These are phyloP conservation scores for Crypturellus tataupa DNA, from an alignment of 2,797 vertebrate genomes.

Conservation along the genomic window DNA sequence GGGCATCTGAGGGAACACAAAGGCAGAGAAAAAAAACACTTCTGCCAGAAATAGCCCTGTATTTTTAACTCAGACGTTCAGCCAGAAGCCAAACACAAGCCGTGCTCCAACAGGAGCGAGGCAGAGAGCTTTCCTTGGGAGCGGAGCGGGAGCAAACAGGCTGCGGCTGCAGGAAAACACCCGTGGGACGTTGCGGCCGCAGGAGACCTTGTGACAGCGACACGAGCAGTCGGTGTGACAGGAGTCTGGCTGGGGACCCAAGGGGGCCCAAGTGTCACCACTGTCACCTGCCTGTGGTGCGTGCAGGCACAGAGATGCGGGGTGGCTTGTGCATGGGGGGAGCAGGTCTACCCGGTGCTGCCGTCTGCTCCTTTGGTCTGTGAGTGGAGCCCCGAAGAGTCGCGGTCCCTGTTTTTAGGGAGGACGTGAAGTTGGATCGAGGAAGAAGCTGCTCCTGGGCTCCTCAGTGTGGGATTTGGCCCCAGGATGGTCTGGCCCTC, in stretches of 20 bases:
- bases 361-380: not conserved
- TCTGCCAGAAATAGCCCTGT: slow-evolving; percentile 63
- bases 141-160: not conserved
- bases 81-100: slow-evolving; percentile 64
- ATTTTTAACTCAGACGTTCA: slow-evolving; percentile 67
- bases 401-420: accelerated
- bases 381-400: not conserved
- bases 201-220: not conserved
- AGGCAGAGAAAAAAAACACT: slow-evolving; percentile 5
- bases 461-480: accelerated
- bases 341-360: not conserved
- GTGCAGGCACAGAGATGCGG: not conserved
- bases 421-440: not conserved
- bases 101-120: not conserved
- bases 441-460: not conserved
- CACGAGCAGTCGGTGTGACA: accelerated
- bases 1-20: slow-evolving; percentile 43
- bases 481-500: not conserved
- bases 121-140: not conserved
- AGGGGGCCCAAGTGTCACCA: too few relatives aligned
- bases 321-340: not conserved
- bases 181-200: not conserved
- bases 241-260: not conserved
- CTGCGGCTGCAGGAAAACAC: not conserved
- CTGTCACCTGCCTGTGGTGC: too few relatives aligned